Conservation (phyloP, 2,113 vertebrate genomes). For the Crotalus helleri region DNA sequence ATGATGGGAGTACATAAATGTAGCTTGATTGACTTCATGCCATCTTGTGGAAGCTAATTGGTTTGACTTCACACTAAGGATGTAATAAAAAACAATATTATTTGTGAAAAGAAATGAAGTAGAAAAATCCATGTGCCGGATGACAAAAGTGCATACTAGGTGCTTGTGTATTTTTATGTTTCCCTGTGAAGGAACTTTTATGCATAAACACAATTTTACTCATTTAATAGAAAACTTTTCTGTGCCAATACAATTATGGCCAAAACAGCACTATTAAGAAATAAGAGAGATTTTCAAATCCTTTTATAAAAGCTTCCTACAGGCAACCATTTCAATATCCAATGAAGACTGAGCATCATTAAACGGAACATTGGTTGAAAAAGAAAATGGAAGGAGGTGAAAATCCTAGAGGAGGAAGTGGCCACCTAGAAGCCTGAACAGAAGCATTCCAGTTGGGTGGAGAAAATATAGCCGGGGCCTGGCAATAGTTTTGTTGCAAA, state of each 20-base stretch:
- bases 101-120: not conserved
- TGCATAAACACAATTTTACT: not conserved
- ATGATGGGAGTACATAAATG: not conserved
- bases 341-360: not conserved
- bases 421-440: not conserved
- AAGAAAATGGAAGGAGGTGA: not conserved
- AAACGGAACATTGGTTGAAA: not conserved
- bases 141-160: not conserved
- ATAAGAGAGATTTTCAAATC: not conserved
- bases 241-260: not conserved
- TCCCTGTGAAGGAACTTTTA: not conserved
- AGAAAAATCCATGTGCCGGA: not conserved
- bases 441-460: not conserved
- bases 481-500: not conserved
- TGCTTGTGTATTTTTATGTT: not conserved
- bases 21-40: not conserved
- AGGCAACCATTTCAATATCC: not conserved
- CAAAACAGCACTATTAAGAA: not conserved
- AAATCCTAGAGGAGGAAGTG: not conserved
- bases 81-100: not conserved
- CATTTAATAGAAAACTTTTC: not conserved
- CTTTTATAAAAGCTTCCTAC: not conserved
- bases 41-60: not conserved
- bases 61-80: not conserved
- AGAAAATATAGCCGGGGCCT: not conserved